Percentiles rank a stretch among this genome's conserved stretches.
Conservation (phyloP, 2,888 invertebrate species). For the Dorcus hopei region DNA sequence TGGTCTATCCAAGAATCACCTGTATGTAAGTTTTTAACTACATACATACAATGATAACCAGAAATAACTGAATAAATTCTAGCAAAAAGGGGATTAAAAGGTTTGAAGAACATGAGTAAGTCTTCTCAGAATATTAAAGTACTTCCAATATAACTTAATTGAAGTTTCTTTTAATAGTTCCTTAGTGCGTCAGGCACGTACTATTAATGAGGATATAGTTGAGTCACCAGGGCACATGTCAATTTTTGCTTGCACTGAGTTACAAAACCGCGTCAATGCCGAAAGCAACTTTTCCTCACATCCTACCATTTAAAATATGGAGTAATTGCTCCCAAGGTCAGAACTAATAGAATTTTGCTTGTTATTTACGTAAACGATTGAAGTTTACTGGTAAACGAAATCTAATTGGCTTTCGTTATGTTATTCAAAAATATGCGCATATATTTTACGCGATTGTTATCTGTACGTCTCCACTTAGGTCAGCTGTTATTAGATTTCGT, state of each 20-base stretch:
- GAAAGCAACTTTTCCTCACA: not conserved
- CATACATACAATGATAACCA: too few relatives aligned
- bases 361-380: not conserved
- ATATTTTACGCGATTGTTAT: too few relatives aligned
- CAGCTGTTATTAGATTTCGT: constrained; percentile 1
- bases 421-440: too few relatives aligned
- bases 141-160: not conserved
- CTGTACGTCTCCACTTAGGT: not conserved
- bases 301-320: not conserved
- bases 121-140: too few relatives aligned
- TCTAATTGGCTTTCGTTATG: too few relatives aligned
- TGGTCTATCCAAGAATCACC: too few relatives aligned
- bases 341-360: not conserved
- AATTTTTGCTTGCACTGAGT: not conserved
- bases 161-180: constrained; percentile 1
- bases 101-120: too few relatives aligned
- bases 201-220: constrained; percentile 2
- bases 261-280: not conserved
- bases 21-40: too few relatives aligned
- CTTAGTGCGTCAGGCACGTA: not conserved
- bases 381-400: too few relatives aligned
- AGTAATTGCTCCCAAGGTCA: not conserved
- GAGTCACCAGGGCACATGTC: constrained; percentile 1
- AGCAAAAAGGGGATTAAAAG: too few relatives aligned
- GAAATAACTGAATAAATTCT: too few relatives aligned